A percentile compares a stretch with the other conserved stretches of the same genome.
These are phyloP conservation scores for Sorex araneus DNA, from an alignment of 2,113 vertebrate species.

Conservation along the genomic window DNA sequence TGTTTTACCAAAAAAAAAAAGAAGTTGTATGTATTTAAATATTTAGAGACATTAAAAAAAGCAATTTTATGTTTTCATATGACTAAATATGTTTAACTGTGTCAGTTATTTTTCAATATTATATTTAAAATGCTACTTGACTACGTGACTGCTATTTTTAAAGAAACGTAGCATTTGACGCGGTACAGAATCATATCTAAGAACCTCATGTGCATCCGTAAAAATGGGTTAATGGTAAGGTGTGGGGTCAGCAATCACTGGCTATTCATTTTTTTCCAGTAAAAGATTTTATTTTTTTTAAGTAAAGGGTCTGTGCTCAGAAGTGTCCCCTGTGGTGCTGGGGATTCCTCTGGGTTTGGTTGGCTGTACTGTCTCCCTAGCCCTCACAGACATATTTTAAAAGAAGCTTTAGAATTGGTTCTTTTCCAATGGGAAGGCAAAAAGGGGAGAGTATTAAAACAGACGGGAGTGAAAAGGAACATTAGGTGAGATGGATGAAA, in stretches of 20 bases:
- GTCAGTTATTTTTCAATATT: neutral
- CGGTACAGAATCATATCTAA: neutral
- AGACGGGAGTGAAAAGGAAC: too few relatives aligned
- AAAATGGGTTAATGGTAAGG: neutral
- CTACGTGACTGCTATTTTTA: neutral
- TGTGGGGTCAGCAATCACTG: neutral
- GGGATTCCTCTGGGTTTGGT: too few relatives aligned
- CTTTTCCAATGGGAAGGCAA: too few relatives aligned
- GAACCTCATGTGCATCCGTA: neutral
- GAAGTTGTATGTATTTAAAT: slow-evolving; percentile 1
- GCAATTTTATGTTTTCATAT: neutral
- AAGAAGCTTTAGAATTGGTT: too few relatives aligned
- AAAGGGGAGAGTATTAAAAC: too few relatives aligned
- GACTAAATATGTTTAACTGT: neutral
- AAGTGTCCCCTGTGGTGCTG: too few relatives aligned
- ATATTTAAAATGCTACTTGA: neutral
- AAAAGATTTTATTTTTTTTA: neutral
- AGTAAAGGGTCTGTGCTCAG: neutral
- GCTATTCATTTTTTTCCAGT: neutral
- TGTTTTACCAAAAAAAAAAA: neutral
- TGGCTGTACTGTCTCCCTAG: too few relatives aligned
- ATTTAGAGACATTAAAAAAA: slow-evolving; percentile 2
- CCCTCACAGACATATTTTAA: too few relatives aligned
- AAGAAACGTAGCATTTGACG: neutral
- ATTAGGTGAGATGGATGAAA: too few relatives aligned